Base-by-base conservation (phyloP, 2,888 invertebrate species). In the Polydrusus pterygomalis region DNA sequence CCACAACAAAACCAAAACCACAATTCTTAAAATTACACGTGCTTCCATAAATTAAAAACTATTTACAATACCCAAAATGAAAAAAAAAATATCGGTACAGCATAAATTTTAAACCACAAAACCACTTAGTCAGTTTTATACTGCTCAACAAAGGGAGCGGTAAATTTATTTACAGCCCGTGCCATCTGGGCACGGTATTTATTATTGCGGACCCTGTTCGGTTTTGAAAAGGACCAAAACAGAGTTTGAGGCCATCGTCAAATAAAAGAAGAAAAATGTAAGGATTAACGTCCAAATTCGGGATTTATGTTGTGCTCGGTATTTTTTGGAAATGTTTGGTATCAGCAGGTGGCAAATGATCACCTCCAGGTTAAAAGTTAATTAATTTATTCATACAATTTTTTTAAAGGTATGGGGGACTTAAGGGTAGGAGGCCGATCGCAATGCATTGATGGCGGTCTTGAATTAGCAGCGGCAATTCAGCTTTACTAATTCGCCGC, bases 81-180 rank as follows among this genome's bases (percentile, higher is more conserved):
- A 60, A 60, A 49, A 60, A 49, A 75, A 75, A 70, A 70, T 75
- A 60, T 60, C 62, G 62, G 18, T 30, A 56, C 45, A 58, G 30
- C 70, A 75, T 75, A 75, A 75, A 75, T 75, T 75, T 65, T n/a
- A 18, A 13, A 75, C 70, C 65, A 65, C 75, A 75, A 71, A 75
- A 72, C 75, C 75, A 75, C 68, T 75, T 75, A 75, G 68, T 75
- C 71, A 75, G 67, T 71, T 75, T 75, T 62, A 68, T 75, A 75
- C 70, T 75, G 71, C 60, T 34, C 63, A 60, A 75, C 71, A 75
- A 70, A 71, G 56, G 75, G 67, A 15, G 45, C 38, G 47, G 62
- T 38, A 70, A 75, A 75, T 71, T 75, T 75, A 75, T 75, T 75
- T 75, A 72, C 60, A 71, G 68, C 56, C 20, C n/a, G 75, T 49